These are phyloP conservation scores for Anneissia japonica DNA, from an alignment of 35 echinoderm and acorn worm genomes.

Conservation along the genomic window DNA sequence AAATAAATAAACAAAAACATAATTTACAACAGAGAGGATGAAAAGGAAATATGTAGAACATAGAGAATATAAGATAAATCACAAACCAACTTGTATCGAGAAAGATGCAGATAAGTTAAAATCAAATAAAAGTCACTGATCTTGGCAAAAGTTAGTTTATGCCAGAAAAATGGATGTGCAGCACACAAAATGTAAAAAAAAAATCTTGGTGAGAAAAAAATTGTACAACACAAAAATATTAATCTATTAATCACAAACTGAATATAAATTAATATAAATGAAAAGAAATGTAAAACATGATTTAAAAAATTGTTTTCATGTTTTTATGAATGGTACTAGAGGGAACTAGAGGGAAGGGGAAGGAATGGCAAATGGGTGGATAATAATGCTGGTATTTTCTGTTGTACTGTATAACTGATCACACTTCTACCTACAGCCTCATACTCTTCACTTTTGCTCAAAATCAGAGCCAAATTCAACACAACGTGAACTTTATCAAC, in stretches of 20 bases:
- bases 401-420: no score
- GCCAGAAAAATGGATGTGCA: not conserved
- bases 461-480: no score
- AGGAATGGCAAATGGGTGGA: no score
- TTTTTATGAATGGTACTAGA: no score
- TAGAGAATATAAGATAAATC: not conserved
- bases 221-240: not conserved
- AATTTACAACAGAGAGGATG: not conserved
- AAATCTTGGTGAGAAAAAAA: not conserved
- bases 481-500: no score
- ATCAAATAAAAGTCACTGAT: not conserved
- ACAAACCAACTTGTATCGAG: not conserved
- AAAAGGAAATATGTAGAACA: not conserved
- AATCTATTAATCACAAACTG: not conserved
- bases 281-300: not conserved
- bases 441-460: no score
- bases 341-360: no score
- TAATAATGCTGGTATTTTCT: no score
- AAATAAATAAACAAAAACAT: not conserved
- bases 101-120: not conserved
- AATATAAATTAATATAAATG: not conserved
- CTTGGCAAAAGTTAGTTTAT: not conserved
- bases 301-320: no score
- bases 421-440: no score
- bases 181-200: not conserved